Conservation (phyloP, 1,140 invertebrate species). For the Aphaenogaster rudis region DNA sequence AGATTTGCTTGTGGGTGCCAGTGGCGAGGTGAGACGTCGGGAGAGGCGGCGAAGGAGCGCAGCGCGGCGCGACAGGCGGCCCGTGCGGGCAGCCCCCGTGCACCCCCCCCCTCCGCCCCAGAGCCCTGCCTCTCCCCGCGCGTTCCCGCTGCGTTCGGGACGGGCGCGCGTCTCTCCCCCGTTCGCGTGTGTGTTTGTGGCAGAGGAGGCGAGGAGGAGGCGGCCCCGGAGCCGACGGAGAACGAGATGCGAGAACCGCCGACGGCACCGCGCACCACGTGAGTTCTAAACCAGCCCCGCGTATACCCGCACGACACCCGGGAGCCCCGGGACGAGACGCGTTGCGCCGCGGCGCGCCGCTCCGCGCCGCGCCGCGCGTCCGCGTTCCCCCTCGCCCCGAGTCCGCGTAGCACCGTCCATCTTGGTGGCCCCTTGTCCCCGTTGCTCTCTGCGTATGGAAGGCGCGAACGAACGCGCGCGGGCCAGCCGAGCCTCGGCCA, state of each 20-base stretch:
- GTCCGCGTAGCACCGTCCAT: constrained; percentile 79
- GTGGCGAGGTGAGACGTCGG: constrained; percentile 81
- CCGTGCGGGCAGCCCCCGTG: neutral
- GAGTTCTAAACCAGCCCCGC: constrained; percentile 74
- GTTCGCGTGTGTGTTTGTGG: constrained; percentile 39
- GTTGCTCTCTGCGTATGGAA: constrained; percentile 72
- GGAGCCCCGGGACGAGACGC: neutral
- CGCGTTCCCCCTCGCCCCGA: constrained; percentile 63
- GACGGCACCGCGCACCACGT: constrained; percentile 83
- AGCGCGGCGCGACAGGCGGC: constrained; percentile 65
- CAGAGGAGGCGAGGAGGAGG: constrained; percentile 63
- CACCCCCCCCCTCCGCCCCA: neutral
- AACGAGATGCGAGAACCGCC: constrained; percentile 80
- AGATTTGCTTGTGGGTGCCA: constrained; percentile 78
- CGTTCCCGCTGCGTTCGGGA: constrained; percentile 80
- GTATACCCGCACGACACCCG: constrained; percentile 9
- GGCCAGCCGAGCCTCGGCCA: too few species aligned
- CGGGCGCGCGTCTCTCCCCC: constrained; percentile 76
- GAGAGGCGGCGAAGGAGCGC: constrained; percentile 80
- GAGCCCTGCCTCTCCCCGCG: constrained; percentile 40
- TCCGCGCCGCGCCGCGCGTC: constrained; percentile 54
- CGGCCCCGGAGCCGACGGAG: constrained; percentile 72
- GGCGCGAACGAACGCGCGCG: constrained; percentile 10
- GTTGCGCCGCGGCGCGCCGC: constrained; percentile 32
- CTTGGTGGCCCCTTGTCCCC: constrained; percentile 84